These are phyloP conservation scores for Psephotus haematonotus DNA, from an alignment of 2,113 vertebrate species.

Conservation along the genomic window DNA sequence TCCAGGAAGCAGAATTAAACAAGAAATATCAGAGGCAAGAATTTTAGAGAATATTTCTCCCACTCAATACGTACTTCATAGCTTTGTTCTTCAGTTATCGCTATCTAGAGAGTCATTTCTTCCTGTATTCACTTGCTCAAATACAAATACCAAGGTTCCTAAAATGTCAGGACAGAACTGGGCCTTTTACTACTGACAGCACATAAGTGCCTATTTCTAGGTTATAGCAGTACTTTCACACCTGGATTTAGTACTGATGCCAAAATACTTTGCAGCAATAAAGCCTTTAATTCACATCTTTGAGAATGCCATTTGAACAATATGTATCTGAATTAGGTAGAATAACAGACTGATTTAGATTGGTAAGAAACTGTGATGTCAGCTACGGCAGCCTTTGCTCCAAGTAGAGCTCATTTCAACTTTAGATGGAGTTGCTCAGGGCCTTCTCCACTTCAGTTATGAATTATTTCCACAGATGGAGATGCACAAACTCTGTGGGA, in stretches of 20 bases:
- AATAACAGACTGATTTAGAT: background rate
- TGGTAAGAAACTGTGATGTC: background rate
- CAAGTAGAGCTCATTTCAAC: background rate
- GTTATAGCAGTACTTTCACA: background rate
- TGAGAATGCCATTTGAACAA: rapidly evolving
- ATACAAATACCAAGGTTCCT: background rate
- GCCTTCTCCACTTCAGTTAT: background rate
- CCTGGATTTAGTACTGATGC: background rate
- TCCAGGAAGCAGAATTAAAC: background rate
- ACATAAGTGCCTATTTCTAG: background rate
- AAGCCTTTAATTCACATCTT: background rate
- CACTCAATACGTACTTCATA: background rate
- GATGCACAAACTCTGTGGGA: background rate
- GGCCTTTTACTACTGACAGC: background rate
- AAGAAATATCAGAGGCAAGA: background rate
- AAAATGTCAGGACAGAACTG: background rate
- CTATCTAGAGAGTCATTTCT: background rate
- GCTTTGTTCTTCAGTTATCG: background rate
- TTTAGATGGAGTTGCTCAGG: background rate
- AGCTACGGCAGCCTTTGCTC: background rate
- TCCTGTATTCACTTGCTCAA: background rate
- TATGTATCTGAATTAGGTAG: background rate
- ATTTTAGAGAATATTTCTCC: background rate
- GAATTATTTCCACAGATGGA: background rate
- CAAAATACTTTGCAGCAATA: background rate